Base-by-base conservation (phyloP, 2,113 vertebrate species). In the Camelus dromedarius region DNA sequence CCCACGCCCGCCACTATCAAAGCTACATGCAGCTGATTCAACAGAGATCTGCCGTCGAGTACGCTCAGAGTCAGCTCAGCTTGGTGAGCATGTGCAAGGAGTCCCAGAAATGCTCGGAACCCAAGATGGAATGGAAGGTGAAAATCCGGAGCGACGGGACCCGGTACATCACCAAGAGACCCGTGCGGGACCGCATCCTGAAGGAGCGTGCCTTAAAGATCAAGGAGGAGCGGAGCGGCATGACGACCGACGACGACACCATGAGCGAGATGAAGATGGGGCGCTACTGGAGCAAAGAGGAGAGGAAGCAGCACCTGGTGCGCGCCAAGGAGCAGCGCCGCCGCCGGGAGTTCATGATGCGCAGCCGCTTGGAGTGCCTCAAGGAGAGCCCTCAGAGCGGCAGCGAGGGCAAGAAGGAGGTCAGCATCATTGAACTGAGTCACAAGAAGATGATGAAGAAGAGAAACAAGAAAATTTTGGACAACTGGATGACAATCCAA, bases 401-500 rank as follows among this genome's bases (percentile, higher is more conserved):
- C 96, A 98, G 98, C 0, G 99, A 99, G 97, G 99, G 99, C 66
- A 99, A 99, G 97, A 99, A 99, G 92, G 99, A 99, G 97, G 98
- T 99, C 93, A 99, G 98, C 98, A 99, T 99, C 92, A 99, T 99
- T 46, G 99, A 99, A 99, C 99, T 99, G 75, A 99, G 99, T 98
- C 99, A 99, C 98, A 99, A 99, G 98, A 99, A 99, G 99, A 99
- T 99, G 99, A 99, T 99, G 99, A 99, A 99, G 97, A 99, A 99
- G 96, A 99, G 99, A 73, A 99, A 99, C 98, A 99, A 99, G 98
- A 99, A 99, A 98, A 99, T 99, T 95, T 98, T 99, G 97, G 99
- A 99, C 98, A 99, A 99, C 98, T 99, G 99, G 99, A 99, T 99
- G 99, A 99, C 99, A 93, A 99, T 99, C 97, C 99, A 99, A 99